Conservation (phyloP, 2,113 vertebrate species). For the Zapus hudsonius region DNA sequence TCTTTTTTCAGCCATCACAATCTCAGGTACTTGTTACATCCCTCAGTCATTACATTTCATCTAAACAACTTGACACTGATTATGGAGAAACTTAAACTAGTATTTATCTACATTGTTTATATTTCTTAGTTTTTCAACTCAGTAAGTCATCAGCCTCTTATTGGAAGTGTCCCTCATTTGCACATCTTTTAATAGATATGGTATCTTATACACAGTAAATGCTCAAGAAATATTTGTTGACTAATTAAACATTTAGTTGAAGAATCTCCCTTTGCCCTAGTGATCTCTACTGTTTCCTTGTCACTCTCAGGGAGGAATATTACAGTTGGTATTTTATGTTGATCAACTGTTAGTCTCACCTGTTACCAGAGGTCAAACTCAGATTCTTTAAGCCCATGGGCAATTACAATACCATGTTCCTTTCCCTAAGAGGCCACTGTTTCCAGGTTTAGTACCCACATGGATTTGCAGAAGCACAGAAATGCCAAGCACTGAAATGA, state of each 20-base stretch:
- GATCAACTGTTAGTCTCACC: constrained; percentile 15
- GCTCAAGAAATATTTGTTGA: constrained; percentile 41
- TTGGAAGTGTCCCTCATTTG: background rate
- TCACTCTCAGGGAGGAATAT: background rate
- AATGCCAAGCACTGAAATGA: constrained; percentile 24
- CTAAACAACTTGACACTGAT: constrained; percentile 31
- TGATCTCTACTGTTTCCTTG: constrained; percentile 26
- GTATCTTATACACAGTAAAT: background rate
- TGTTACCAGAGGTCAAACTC: constrained; percentile 3
- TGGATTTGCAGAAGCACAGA: constrained; percentile 45
- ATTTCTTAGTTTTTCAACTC: constrained; percentile 22
- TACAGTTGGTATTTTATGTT: background rate
- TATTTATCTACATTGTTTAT: background rate
- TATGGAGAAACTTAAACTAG: background rate
- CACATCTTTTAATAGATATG: background rate
- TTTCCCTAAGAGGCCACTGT: constrained; percentile 21
- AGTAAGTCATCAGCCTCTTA: constrained; percentile 3
- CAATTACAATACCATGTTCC: constrained; percentile 33
- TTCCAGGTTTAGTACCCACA: constrained; percentile 35
- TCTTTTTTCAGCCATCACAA: constrained; percentile 38
- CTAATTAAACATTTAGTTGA: constrained; percentile 16
- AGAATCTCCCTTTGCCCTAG: constrained; percentile 31
- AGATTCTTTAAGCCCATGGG: constrained; percentile 35
- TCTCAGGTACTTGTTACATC: background rate
- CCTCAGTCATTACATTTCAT: constrained; percentile 26